phyloP scores from a whole-genome alignment of 2,888 invertebrate species.

The Protonemura montana region DNA sequence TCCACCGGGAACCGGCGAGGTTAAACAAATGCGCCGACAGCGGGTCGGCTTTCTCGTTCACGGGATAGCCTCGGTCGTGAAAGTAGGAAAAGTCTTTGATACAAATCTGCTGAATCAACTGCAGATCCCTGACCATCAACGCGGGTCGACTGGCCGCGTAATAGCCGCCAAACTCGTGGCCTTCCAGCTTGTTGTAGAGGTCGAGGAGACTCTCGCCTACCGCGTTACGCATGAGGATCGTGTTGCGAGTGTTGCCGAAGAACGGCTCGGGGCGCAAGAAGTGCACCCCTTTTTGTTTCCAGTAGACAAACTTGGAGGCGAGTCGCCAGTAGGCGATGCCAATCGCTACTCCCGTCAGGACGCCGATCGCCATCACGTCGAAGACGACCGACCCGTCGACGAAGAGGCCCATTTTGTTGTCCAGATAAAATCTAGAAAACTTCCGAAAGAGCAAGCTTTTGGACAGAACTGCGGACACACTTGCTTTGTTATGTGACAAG shows the following conservation, averaged over 20 bases:
- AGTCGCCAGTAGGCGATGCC: conserved; percentile 41
- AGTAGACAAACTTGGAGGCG: conserved; percentile 43
- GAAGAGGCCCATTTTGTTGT: neutral
- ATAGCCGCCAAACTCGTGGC: conserved; percentile 44
- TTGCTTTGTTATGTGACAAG: no score
- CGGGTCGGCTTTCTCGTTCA: conserved; percentile 43
- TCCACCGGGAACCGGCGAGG: conserved; percentile 44
- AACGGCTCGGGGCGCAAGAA: conserved; percentile 44
- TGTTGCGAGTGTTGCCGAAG: conserved; percentile 44
- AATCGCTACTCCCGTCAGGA: neutral
- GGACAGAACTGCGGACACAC: neutral
- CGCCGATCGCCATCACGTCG: neutral
- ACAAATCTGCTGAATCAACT: conserved; percentile 45
- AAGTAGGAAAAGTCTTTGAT: conserved; percentile 47
- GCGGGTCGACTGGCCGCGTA: conserved; percentile 38
- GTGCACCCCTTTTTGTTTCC: conserved; percentile 46
- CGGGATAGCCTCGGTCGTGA: conserved; percentile 41
- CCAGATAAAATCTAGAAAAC: neutral
- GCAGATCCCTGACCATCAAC: conserved; percentile 44
- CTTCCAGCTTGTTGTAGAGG: conserved; percentile 56
- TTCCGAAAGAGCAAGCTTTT: neutral
- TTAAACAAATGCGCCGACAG: conserved; percentile 46
- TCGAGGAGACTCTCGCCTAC: conserved; percentile 50
- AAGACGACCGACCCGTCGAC: neutral
- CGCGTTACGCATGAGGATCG: conserved; percentile 38